Evolutionary conservation across 2,113 vertebrate genomes (phyloP), one percentile per base, ranked within the genome.

Genomic region (Cricetomys ansorgei): DNA sequence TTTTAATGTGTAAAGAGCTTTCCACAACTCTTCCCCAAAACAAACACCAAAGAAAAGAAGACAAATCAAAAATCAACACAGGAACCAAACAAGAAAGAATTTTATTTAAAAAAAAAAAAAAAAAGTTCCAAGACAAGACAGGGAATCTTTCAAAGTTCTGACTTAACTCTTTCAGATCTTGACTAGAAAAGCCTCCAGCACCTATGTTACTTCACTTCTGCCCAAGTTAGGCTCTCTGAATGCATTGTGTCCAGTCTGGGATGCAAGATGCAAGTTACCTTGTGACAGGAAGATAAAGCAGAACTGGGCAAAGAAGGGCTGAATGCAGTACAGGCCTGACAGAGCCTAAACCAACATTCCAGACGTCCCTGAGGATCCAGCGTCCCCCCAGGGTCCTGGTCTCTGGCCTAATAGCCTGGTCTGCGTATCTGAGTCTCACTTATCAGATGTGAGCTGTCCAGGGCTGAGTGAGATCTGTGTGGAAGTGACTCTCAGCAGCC

Each of bases 71-170:
- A 91, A 75, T 43, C 77, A 94, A 70, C 70, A 93, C 2, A 53
- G 65, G 55, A 88, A 59, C 72, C 48, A 80, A 96, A 89, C 50
- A 85, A 97, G 91, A 97, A 16, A 50, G 76, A 75, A 50, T 23
- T 29, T 57, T 69, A 73, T 94, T 72, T 19, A 83, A 75, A 27
- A 40, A 65, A 59, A 59, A 6, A 80, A 21, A 19, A 31, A 87
- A 16, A 17, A 23, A 88, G 27, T 81, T 40, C 9, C 13, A 87
- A 55, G 81, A 69, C 12, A 83, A 43, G 89, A 76, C 16, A 76
- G 69, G 40, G 10, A 85, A 70, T n/a, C 55, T 76, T 88, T 57
- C 21, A 72, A 81, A 91, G 48, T 70, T 89, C 76, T 86, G 50
- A 53, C 37, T 89, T 88, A 85, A 37, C 15, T 25, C 50, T 50